phyloP scores from a whole-genome alignment of 2,888 invertebrate genomes.

The Axea sp. region DNA sequence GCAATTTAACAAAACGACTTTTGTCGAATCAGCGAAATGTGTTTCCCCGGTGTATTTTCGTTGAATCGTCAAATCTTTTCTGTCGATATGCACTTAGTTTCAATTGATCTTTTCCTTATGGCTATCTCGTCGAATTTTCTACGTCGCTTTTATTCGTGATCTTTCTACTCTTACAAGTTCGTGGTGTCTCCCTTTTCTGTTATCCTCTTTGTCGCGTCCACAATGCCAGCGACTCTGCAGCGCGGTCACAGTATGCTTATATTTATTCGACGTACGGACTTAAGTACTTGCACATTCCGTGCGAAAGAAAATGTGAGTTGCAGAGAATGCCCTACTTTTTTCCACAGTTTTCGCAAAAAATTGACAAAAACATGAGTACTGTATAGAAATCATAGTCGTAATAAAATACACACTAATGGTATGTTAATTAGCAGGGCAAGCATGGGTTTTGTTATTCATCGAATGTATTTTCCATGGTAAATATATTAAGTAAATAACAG shows the following conservation, averaged over 20 bases:
- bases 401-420: too few species aligned
- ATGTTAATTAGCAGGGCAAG: too few species aligned
- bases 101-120: conserved; percentile 43
- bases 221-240: conserved; percentile 26
- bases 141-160: conserved; percentile 34
- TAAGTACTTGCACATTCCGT: conserved; percentile 18
- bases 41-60: conserved; percentile 30
- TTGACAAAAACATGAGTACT: too few species aligned
- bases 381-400: too few species aligned
- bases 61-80: conserved; percentile 47
- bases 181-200: conserved; percentile 13
- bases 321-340: conserved; percentile 20
- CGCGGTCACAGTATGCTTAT: conserved; percentile 18
- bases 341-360: conserved; percentile 3
- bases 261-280: conserved; percentile 21
- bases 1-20: conserved; percentile 8
- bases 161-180: conserved; percentile 27
- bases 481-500: too few species aligned
- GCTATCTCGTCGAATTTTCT: conserved; percentile 29
- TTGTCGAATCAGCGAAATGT: conserved; percentile 31
- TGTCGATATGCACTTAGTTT: conserved; percentile 41
- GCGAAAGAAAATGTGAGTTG: conserved; percentile 14
- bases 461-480: too few species aligned
- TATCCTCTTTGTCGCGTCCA: conserved; percentile 30
- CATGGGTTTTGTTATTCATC: too few species aligned